A percentile compares a stretch with the other conserved stretches of the same genome.
These are phyloP conservation scores for Lepidonotus clava DNA, from an alignment of 2,888 invertebrate species.

Conservation along the genomic window DNA sequence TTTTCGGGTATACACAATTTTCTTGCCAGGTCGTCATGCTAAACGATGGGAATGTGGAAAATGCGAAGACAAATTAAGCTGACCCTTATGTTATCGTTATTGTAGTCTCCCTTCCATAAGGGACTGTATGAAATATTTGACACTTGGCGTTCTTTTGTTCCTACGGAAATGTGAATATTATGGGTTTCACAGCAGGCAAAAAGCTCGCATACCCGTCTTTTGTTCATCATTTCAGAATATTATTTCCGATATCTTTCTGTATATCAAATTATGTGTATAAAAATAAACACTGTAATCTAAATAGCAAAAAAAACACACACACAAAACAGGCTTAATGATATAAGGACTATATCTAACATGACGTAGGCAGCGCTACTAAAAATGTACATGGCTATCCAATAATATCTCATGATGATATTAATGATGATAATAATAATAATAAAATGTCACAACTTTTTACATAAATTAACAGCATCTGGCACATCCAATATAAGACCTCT, in stretches of 20 bases:
- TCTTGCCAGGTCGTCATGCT: too few species aligned
- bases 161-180: not conserved
- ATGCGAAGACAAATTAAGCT: not conserved
- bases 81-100: not conserved
- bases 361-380: not conserved
- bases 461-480: not conserved
- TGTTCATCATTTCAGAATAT: not conserved
- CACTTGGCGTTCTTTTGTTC: not conserved
- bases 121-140: not conserved
- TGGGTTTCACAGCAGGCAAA: too few species aligned
- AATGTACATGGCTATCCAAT: slow-evolving; percentile 22
- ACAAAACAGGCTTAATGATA: not conserved
- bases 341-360: slow-evolving; percentile 29
- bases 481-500: not conserved
- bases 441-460: not conserved
- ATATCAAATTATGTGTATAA: slow-evolving; percentile 15
- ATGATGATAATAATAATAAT: too few species aligned
- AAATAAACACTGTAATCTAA: slow-evolving; percentile 32
- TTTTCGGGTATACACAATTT: too few species aligned
- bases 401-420: too few species aligned
- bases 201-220: too few species aligned
- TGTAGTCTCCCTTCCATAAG: not conserved
- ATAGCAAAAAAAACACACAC: not conserved
- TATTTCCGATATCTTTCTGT: not conserved
- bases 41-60: not conserved